Base-by-base conservation (phyloP, 37 sponge, comb jelly and placozoan species). In the Halichondria panicea region DNA sequence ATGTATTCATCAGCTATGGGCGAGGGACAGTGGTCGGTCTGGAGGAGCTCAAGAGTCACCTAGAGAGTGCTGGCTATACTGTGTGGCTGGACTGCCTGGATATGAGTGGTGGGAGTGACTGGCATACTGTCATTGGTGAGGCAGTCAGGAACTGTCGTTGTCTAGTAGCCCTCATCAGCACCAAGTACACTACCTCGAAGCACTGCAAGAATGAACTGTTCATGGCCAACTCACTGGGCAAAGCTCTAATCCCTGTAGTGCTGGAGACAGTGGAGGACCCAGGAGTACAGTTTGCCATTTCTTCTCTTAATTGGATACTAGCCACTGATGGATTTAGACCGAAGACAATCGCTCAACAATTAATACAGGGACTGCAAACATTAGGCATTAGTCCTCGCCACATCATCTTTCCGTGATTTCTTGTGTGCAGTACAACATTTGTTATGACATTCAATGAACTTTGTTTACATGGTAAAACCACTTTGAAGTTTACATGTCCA, bases 21-120 rank as follows among this genome's bases (percentile, higher is more conserved):
- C 63, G 87, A 11, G 80, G 80, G 55, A 63, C 66, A 30, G 70
- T 32, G 1, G n/a, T 55, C 52, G 64, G 79, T 65, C 80, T 65
- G 28, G 9, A 18, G 8, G 64, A 48, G 27, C 74, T 85, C 28
- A 85, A 63, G 35, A 28, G 22, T 3, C 83, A 82, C 73, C 76
- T 88, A 25, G 78, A 82, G 43, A 37, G 59, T 1, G 22, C 25
- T 18, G 88, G 83, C 40, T 71, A 77, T 64, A 36, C 30, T 18
- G 77, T 84, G 27, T 89, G 89, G 89, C 34, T 89, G 76, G 89
- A 89, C 72, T 37, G 25, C 8, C 45, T 60, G 12, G 84, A 89
- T 45, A 84, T 89, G 38, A 42, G 68, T 1, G 63, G 85, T 3
- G 89, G 89, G 19, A 38, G 44, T 1, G 88, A 88, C 58, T 88